A percentile compares a stretch with the other conserved stretches of the same genome.
Evolutionary conservation across 1,140 invertebrate species (phyloP).

Genomic region (Semibalanus balanoides): DNA sequence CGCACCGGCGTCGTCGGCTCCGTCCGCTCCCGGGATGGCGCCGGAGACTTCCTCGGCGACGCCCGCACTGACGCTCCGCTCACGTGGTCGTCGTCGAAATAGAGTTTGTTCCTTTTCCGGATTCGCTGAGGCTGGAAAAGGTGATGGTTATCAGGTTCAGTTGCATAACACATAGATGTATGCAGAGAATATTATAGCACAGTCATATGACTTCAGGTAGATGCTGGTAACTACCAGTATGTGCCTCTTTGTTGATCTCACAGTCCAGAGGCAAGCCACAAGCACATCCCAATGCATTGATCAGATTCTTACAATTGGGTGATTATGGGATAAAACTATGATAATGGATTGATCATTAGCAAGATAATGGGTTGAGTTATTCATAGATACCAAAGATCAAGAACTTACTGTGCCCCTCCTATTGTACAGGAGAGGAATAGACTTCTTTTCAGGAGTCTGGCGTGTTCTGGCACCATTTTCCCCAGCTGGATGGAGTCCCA

Average conservation of each 20-base stretch:
- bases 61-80: conserved; percentile 46
- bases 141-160: too few species aligned
- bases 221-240: too few species aligned
- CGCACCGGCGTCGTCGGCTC: conserved; percentile 21
- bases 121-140: conserved; percentile 57
- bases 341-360: too few species aligned
- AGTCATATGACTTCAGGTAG: too few species aligned
- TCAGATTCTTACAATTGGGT: too few species aligned
- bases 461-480: not conserved
- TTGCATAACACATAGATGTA: too few species aligned
- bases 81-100: conserved; percentile 81
- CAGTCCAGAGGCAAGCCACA: too few species aligned
- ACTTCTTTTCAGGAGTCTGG: not conserved
- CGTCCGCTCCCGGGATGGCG: conserved; percentile 45
- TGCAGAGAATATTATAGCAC: too few species aligned
- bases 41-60: conserved; percentile 35
- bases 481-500: not conserved
- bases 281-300: too few species aligned
- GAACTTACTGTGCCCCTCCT: not conserved
- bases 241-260: too few species aligned
- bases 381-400: not conserved
- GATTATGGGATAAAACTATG: too few species aligned
- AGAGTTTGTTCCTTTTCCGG: conserved; percentile 74
- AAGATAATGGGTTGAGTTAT: too few species aligned
- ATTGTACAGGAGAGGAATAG: not conserved